These are phyloP conservation scores for Ageneiosus marmoratus DNA, from an alignment of 2,113 vertebrate genomes.

Conservation along the genomic window DNA sequence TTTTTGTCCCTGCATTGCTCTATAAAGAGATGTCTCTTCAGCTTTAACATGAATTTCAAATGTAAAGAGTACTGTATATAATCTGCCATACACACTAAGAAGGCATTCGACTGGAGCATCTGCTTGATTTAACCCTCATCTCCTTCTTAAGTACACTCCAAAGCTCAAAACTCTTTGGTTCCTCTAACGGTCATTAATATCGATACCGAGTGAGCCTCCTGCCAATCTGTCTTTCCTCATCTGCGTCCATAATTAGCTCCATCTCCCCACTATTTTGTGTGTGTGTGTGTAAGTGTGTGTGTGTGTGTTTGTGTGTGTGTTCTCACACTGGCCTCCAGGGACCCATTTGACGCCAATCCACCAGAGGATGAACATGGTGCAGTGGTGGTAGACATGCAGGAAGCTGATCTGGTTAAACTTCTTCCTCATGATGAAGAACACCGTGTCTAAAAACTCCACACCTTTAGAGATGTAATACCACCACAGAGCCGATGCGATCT, in stretches of 20 bases:
- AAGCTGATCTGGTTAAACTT: constrained; percentile 99
- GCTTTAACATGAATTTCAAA: neutral
- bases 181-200: neutral
- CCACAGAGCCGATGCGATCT: constrained; percentile 98
- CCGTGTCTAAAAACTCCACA: constrained; percentile 95
- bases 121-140: neutral
- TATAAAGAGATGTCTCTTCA: neutral
- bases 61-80: neutral
- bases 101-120: neutral
- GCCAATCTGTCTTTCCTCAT: neutral
- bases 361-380: constrained; percentile 98
- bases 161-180: neutral
- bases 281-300: constrained; percentile 4
- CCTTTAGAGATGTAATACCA: constrained; percentile 99
- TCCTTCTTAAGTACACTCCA: neutral
- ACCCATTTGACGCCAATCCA: constrained; percentile 99
- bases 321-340: constrained; percentile 94
- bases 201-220: neutral
- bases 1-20: neutral
- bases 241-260: neutral
- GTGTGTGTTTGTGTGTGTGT: constrained; percentile 14
- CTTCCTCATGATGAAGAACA: constrained; percentile 98
- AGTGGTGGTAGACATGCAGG: constrained; percentile 98
- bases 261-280: neutral
- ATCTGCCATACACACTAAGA: neutral